Base-by-base conservation (phyloP, 2,888 invertebrate species). In the Linnaemya vulpina region DNA sequence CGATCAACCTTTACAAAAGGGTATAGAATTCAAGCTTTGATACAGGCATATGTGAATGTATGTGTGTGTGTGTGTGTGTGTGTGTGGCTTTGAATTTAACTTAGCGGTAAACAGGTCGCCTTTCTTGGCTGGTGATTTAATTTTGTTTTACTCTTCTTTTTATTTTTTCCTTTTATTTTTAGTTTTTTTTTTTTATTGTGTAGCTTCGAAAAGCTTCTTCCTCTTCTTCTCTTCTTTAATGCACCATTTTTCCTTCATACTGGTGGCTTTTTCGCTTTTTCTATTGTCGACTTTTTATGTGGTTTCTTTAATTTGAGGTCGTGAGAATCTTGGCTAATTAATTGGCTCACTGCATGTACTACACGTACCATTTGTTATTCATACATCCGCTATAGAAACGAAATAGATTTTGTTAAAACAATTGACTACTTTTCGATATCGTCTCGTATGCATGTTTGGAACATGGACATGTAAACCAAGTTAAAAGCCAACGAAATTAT, bases 251-350 rank as follows among this genome's bases (percentile, higher is more conserved):
- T 70, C 58, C 58, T 70, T 46, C 79, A 43, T 60, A n/a, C n/a
- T 3, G 13, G 10, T 75, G 51, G 20, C 71, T 84, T 73, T 76
- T 73, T 68, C 60, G 63, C 53, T 65, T 74, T 68, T 67, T 86
- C 82, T 76, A 85, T 85, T 89, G 90, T 89, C 87, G 74, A 89
- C 88, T 90, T 90, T 89, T 89, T 88, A 88, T 90, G 88, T 89
- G 89, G 88, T 89, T 90, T 89, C 90, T 90, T 90, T 90, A 90
- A 90, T 90, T 90, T 90, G 90, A 90, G 90, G 90, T 90, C 90
- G 90, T 90, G 90, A 90, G 90, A 90, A 90, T 90, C 90, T 90
- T 90, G 88, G 88, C 90, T 90, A 90, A 90, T 90, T 90, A 90
- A 90, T 90, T 90, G 90, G 88, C 89, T 89, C 88, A 87, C 74